Evolutionary conservation across 2,113 vertebrate genomes (phyloP), one percentile per base, ranked within the genome.

Genomic region (Agapornis roseicollis): DNA sequence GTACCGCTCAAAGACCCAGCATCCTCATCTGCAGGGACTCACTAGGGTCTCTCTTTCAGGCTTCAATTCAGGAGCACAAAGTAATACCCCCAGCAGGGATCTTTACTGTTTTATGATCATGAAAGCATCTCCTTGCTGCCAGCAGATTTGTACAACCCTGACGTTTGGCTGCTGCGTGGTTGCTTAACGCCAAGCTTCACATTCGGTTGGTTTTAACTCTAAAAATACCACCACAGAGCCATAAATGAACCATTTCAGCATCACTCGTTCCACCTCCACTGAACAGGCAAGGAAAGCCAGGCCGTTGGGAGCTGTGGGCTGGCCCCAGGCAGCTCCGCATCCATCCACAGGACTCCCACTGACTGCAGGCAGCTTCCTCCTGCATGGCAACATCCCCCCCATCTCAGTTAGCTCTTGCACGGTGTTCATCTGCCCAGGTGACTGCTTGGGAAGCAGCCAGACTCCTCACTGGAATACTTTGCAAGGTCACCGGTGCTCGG

Each of bases 301-400:
- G n/a, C 28, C n/a, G 49, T 17, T 58, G 29, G 9, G n/a, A 73
- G 50, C 66, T 0, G 1, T 0, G 9, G 60, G 35, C 60, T 46
- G 42, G 28, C 50, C 73, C 25, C 39, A 1, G 4, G 46, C 52
- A 49, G 39, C 41, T 20, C 31, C 1, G 3, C 68, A 29, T 79
- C 74, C 37, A 41, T 47, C 65, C 15, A 0, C 11, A 27, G 49
- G 63, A 35, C 41, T 89, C 76, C 28, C 17, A 3, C 33, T 33
- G 86, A 25, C 50, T 49, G 50, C 76, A 56, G 58, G 15, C 35
- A 2, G 33, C 28, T 80, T 72, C 44, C 47, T 65, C 24, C 71
- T 58, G 42, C 29, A 7, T 14, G 13, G 47, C 55, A 49, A 6
- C 56, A 1, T 49, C 73, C 37, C 64, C 20, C 46, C 41, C 50